Conservation (phyloP, 2,113 vertebrate genomes). For the Corapipo altera region DNA sequence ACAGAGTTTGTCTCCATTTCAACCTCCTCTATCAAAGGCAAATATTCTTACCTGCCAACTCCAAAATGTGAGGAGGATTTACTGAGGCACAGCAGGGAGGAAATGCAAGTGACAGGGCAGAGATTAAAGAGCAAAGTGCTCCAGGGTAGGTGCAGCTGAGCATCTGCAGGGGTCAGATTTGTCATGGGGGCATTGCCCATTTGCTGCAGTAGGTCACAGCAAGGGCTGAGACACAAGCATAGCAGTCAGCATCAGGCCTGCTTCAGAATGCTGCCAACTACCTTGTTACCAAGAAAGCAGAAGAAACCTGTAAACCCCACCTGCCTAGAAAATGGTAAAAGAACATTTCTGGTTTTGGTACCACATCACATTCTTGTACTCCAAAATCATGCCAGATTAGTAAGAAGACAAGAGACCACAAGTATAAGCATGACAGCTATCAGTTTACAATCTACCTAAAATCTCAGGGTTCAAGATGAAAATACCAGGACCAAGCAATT, state of each 20-base stretch:
- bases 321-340: not conserved
- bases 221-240: not conserved
- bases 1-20: not conserved
- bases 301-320: not conserved
- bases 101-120: not conserved
- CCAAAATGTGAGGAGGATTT: not conserved
- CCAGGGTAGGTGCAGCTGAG: not conserved
- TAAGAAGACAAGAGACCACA: not conserved
- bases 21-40: not conserved
- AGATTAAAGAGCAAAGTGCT: not conserved
- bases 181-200: not conserved
- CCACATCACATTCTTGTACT: not conserved
- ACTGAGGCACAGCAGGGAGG: fast-evolving
- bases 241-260: not conserved
- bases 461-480: not conserved
- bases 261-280: not conserved
- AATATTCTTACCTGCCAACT: not conserved
- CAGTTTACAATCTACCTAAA: not conserved
- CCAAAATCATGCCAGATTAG: not conserved
- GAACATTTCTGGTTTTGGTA: not conserved
- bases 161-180: not conserved
- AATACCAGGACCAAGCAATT: not conserved
- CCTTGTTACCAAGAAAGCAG: not conserved
- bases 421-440: not conserved
- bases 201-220: not conserved